phyloP scores from a whole-genome alignment of 2,888 invertebrate genomes.

The Microctonus aethiopoides region DNA sequence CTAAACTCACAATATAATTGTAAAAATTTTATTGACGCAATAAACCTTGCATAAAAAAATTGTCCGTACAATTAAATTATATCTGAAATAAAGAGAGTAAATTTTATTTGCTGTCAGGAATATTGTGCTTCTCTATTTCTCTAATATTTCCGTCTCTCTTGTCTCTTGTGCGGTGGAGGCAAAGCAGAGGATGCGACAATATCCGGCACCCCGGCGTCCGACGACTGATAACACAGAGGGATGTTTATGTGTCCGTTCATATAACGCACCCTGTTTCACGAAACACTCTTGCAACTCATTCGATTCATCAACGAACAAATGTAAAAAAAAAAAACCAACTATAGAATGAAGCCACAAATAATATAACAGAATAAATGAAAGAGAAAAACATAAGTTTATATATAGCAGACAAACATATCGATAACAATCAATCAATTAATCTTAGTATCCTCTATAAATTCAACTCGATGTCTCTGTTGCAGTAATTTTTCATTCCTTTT shows the following conservation, averaged over 20 bases:
- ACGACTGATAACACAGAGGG: conserved; percentile 67
- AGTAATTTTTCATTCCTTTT: conserved; percentile 5
- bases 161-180: conserved; percentile 48
- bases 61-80: not conserved
- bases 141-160: conserved; percentile 22
- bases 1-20: not conserved
- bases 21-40: not conserved
- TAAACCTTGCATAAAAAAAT: not conserved
- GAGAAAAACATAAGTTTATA: not conserved
- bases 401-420: not conserved
- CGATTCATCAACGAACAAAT: conserved; percentile 5
- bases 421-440: conserved; percentile 13
- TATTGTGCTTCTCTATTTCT: not conserved
- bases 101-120: not conserved
- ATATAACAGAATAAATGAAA: conserved; percentile 2
- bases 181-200: conserved; percentile 67
- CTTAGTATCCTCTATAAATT: conserved; percentile 20
- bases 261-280: conserved; percentile 32
- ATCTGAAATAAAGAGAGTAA: not conserved
- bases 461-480: conserved; percentile 25
- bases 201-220: conserved; percentile 68
- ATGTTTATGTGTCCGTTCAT: conserved; percentile 64
- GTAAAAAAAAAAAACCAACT: conserved; percentile 24
- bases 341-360: conserved; percentile 26
- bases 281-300: conserved; percentile 26